A percentile compares a stretch with the other conserved stretches of the same genome.
Evolutionary conservation across 2,113 vertebrate genomes (phyloP).

Genomic region (Aphelocoma coerulescens): DNA sequence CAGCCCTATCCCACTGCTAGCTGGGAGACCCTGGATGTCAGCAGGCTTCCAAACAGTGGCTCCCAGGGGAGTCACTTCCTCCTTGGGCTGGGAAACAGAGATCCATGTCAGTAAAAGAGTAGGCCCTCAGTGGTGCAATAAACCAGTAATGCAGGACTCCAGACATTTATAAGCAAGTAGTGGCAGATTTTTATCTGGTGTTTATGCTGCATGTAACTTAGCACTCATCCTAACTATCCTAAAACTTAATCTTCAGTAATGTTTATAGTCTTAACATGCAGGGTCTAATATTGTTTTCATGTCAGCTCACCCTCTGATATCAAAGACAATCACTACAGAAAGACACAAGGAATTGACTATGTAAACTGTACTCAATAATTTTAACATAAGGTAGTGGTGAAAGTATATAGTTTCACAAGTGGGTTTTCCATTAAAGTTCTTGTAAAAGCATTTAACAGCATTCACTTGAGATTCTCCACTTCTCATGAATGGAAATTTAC

Average conservation of each 20-base stretch:
- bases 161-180: neutral
- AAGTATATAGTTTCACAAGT: neutral
- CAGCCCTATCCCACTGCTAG: neutral
- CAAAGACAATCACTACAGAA: neutral
- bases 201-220: neutral
- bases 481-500: neutral
- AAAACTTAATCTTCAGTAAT: neutral
- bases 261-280: neutral
- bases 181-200: neutral
- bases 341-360: neutral
- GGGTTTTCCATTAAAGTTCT: neutral
- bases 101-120: accelerated
- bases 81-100: neutral
- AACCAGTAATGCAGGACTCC: accelerated
- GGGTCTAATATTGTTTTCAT: neutral
- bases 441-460: neutral
- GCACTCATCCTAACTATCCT: neutral
- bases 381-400: neutral
- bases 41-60: neutral
- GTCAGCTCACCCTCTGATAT: neutral
- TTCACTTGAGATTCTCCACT: neutral
- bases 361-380: neutral
- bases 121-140: neutral
- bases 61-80: neutral
- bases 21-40: neutral